Percentiles rank a stretch among this genome's conserved stretches.
Conservation (phyloP, 2,888 invertebrate genomes). For the Protophormia terraenovae region DNA sequence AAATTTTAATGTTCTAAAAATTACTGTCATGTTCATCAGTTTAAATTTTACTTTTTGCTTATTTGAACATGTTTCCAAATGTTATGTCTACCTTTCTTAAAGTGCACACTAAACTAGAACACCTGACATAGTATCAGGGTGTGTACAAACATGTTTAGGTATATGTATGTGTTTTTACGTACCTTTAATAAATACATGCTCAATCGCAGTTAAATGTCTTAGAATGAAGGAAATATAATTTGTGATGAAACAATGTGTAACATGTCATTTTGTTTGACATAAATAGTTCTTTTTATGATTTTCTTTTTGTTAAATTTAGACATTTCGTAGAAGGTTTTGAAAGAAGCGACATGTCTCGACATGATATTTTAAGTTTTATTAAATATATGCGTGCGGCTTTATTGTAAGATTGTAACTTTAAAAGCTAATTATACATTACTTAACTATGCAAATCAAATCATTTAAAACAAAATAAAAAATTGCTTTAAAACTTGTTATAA, state of each 20-base stretch:
- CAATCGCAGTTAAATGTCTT: not conserved
- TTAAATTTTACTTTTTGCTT: not conserved
- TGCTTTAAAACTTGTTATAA: no score
- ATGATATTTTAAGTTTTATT: not conserved
- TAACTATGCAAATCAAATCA: no score
- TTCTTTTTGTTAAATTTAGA: not conserved
- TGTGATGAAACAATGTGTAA: not conserved
- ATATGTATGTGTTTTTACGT: not conserved
- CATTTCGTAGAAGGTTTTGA: not conserved
- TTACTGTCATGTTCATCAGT: slow-evolving; percentile 11
- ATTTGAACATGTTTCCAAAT: not conserved
- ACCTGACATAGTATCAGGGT: no score
- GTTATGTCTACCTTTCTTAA: not conserved
- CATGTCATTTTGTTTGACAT: not conserved
- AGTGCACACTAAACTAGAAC: no score
- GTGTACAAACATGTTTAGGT: not conserved
- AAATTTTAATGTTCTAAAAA: not conserved
- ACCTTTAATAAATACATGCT: not conserved
- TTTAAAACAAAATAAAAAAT: no score
- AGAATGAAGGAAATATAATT: not conserved
- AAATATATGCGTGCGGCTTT: no score
- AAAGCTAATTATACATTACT: no score
- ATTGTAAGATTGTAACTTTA: no score
- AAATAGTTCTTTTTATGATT: not conserved
- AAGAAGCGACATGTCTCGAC: not conserved